Evolutionary conservation across 2,888 invertebrate species (phyloP).

Genomic region (Rotaria socialis): DNA sequence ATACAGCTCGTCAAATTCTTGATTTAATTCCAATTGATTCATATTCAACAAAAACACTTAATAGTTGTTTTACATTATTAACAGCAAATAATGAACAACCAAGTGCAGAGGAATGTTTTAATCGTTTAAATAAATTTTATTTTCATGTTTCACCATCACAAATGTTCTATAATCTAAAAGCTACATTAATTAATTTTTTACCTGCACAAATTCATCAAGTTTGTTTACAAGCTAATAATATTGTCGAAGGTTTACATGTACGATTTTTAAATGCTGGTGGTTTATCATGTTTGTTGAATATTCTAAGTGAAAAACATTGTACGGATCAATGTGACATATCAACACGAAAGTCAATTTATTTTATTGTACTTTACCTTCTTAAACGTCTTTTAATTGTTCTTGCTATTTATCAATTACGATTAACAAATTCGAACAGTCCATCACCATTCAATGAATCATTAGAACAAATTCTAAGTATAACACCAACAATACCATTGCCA

Average conservation of each 20-base stretch:
- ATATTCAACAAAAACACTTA: slow-evolving; percentile 30
- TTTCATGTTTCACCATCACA: slow-evolving; percentile 69
- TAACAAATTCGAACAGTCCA: not conserved
- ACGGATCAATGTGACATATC: slow-evolving; percentile 64
- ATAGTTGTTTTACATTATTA: slow-evolving; percentile 58
- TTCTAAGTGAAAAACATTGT: not conserved
- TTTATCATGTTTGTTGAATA: slow-evolving; percentile 22
- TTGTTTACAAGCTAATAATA: not conserved
- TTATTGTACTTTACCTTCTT: slow-evolving; percentile 7
- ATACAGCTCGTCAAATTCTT: slow-evolving; percentile 74
- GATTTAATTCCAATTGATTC: slow-evolving; percentile 24
- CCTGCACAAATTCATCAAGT: slow-evolving; percentile 65
- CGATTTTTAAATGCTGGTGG: slow-evolving; percentile 20
- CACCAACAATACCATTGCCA: not conserved
- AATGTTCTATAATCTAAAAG: slow-evolving; percentile 64
- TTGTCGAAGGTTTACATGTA: slow-evolving; percentile 24
- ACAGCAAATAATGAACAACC: not conserved
- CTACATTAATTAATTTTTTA: slow-evolving; percentile 83
- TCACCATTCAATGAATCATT: not conserved
- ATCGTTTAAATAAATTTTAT: slow-evolving; percentile 63
- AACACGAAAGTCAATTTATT: slow-evolving; percentile 54
- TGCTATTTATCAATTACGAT: slow-evolving; percentile 4
- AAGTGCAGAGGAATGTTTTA: slow-evolving; percentile 58
- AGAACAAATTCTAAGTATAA: not conserved
- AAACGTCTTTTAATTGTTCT: slow-evolving; percentile 8